Evolutionary conservation across 2,113 vertebrate species (phyloP).

Genomic region (Upupa epops): DNA sequence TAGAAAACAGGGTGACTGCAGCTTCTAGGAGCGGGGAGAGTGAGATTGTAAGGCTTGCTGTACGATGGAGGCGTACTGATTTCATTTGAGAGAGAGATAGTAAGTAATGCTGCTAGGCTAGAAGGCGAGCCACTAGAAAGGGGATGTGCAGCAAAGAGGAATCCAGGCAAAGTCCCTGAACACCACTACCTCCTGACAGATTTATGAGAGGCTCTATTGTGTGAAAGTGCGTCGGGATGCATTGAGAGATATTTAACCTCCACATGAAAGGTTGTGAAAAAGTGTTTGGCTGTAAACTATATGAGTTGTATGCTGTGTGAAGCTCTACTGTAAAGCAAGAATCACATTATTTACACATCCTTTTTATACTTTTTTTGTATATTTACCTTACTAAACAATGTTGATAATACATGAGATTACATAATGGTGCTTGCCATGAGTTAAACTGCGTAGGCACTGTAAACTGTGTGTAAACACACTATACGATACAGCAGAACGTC

Average conservation of each 20-base stretch:
- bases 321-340: neutral
- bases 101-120: neutral
- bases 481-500: slow-evolving; percentile 13
- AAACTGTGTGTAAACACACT: neutral
- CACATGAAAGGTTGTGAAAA: neutral
- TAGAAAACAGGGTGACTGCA: neutral
- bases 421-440: neutral
- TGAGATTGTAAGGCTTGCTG: neutral
- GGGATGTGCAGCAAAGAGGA: neutral
- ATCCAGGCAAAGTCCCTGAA: neutral
- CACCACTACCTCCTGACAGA: neutral
- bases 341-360: neutral
- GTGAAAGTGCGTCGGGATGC: neutral
- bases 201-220: neutral
- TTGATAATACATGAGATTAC: neutral
- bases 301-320: neutral
- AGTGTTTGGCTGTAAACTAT: neutral
- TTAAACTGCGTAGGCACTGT: neutral
- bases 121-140: slow-evolving; percentile 6
- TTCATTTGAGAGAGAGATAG: neutral
- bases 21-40: neutral
- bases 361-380: neutral
- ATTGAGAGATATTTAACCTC: neutral
- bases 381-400: neutral
- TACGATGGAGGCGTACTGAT: neutral